Base-by-base conservation (phyloP, 2,797 vertebrate genomes). In the Hyperoplus immaculatus region DNA sequence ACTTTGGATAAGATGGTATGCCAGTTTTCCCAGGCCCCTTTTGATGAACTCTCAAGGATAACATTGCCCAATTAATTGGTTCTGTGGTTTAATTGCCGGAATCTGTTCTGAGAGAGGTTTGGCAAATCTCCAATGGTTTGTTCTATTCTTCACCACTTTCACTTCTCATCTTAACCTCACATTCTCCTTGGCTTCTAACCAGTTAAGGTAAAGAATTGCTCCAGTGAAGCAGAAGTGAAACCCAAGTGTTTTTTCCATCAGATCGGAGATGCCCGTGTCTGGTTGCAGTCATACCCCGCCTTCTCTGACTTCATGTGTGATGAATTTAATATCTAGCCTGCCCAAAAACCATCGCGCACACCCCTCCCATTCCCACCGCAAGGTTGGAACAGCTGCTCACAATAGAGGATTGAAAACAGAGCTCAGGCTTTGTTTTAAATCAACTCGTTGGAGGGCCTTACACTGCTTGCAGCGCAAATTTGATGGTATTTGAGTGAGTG, bases 41-140 rank as follows among this genome's bases (percentile, higher is more conserved):
- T 29, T 91, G 87, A 92, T 91, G 89, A 94, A 90, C 90, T 90
- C 72, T 81, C 78, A 83, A 84, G 83, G 86, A 91, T 84, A 90
- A 89, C 81, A 86, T 86, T 72, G 43, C 60, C 83, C 83, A 86
- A 85, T 93, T 92, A 93, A 94, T 92, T 90, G 82, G 80, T 75
- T 83, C 77, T 82, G 64, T 64, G 69, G 81, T 91, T 92, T 91
- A 92, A 94, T 91, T 89, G 87, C 88, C 77, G 45, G 15, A 75
- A 89, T 89, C 66, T 83, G 86, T 89, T 89, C 29, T 87, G 69
- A 90, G 84, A 50, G 59, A 77, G 43, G 38, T 90, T 92, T 93
- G 90, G 89, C 89, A 86, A 75, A 85, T 81, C 72, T 89, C 88
- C 89, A 78, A 64, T 29, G 29, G 3, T 29, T 78, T 70, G 14